Conservation (phyloP, 2,797 vertebrate species). For the Phrynocephalus vlangalii region DNA sequence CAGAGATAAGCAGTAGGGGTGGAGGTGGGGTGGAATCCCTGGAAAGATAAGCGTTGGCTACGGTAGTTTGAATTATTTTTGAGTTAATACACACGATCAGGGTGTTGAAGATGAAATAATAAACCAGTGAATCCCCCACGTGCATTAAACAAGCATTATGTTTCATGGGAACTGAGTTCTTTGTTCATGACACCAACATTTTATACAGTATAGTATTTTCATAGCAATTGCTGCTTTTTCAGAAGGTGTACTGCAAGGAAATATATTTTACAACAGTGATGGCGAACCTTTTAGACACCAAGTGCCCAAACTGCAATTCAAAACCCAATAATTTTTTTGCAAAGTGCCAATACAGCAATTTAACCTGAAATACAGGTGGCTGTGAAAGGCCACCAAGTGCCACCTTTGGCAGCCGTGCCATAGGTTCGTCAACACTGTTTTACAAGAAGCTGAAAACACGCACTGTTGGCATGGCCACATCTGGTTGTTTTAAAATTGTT, state of each 20-base stretch:
- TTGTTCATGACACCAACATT: neutral
- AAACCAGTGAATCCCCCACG: neutral
- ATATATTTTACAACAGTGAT: neutral
- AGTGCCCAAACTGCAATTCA: too few relatives aligned
- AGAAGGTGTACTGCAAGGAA: neutral
- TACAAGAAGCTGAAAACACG: neutral
- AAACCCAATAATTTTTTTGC: too few relatives aligned
- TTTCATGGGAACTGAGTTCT: neutral
- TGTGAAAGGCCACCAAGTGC: neutral
- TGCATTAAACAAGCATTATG: neutral
- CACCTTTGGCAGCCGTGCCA: too few relatives aligned
- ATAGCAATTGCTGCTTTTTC: neutral
- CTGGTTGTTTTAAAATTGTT: too few relatives aligned
- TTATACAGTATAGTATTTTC: too few relatives aligned
- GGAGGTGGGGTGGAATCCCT: neutral
- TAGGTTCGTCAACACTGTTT: too few relatives aligned
- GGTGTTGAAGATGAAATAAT: neutral
- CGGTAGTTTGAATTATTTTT: neutral
- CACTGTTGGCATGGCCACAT: neutral
- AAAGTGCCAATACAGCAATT: too few relatives aligned
- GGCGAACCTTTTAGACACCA: too few relatives aligned
- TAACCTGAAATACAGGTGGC: neutral
- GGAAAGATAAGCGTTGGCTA: neutral
- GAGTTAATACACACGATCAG: neutral
- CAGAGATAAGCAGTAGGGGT: neutral